Evolutionary conservation across 2,113 vertebrate genomes (phyloP).

Genomic region (Diglossa brunneiventris): DNA sequence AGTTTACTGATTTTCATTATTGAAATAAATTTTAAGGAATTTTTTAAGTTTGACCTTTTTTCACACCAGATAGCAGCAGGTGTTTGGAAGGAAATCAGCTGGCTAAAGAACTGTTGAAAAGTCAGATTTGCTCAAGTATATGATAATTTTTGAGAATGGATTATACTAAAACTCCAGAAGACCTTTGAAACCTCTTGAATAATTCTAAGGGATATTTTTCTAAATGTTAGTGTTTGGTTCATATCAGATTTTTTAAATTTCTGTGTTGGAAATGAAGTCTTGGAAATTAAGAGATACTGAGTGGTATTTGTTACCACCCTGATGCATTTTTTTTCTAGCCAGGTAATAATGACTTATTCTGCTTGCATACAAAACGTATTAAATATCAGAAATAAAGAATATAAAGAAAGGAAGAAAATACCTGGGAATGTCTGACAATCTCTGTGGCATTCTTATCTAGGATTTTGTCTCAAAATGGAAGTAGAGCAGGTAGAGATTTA

Average conservation of each 20-base stretch:
- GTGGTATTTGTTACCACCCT: background rate
- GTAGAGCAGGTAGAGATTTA: background rate
- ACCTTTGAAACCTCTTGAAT: background rate
- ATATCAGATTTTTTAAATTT: background rate
- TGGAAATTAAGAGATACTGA: background rate
- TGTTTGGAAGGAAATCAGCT: background rate
- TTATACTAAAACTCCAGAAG: background rate
- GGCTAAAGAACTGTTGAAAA: background rate
- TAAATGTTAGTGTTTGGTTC: background rate
- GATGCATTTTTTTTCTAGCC: background rate
- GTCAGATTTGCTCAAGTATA: background rate
- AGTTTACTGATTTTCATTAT: slow-evolving; percentile 27
- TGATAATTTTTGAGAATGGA: background rate
- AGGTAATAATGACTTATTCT: background rate
- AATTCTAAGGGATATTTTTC: background rate
- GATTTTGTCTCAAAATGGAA: background rate
- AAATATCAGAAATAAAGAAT: background rate
- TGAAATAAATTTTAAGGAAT: slow-evolving; percentile 57
- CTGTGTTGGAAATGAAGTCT: background rate
- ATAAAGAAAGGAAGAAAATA: background rate
- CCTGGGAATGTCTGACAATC: background rate
- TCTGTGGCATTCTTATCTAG: background rate
- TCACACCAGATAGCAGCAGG: slow-evolving; percentile 15
- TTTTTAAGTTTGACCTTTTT: slow-evolving; percentile 30
- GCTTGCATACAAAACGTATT: background rate